These are phyloP conservation scores for Pantherophis guttatus DNA, from an alignment of 2,113 vertebrate species.

Conservation along the genomic window DNA sequence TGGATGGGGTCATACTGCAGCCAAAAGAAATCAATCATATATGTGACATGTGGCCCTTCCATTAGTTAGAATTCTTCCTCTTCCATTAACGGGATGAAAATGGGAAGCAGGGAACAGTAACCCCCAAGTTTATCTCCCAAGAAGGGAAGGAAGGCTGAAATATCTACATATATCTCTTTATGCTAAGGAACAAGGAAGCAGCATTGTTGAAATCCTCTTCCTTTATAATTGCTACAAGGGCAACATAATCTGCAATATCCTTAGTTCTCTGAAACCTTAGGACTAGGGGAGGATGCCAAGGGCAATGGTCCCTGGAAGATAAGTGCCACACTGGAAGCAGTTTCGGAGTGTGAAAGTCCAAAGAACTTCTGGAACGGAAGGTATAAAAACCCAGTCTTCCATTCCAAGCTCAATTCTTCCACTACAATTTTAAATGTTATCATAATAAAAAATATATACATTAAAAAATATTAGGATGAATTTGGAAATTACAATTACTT, in stretches of 20 bases:
- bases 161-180: not conserved
- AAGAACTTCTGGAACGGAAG: not conserved
- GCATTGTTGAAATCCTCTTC: not conserved
- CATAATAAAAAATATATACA: not conserved
- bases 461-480: not conserved
- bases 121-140: not conserved
- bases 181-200: not conserved
- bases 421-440: not conserved
- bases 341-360: not conserved
- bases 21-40: not conserved
- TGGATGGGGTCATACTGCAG: not conserved
- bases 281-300: not conserved
- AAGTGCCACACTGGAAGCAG: not conserved
- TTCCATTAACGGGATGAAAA: not conserved
- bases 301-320: not conserved
- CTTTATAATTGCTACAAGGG: not conserved
- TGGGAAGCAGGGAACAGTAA: not conserved
- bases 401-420: not conserved
- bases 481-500: not conserved
- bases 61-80: not conserved
- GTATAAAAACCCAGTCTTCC: not conserved
- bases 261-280: not conserved
- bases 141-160: not conserved
- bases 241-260: not conserved
- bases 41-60: not conserved